A percentile compares a stretch with the other conserved stretches of the same genome.
phyloP scores from a whole-genome alignment of 2,888 invertebrate species.

The Melanargia galathea region DNA sequence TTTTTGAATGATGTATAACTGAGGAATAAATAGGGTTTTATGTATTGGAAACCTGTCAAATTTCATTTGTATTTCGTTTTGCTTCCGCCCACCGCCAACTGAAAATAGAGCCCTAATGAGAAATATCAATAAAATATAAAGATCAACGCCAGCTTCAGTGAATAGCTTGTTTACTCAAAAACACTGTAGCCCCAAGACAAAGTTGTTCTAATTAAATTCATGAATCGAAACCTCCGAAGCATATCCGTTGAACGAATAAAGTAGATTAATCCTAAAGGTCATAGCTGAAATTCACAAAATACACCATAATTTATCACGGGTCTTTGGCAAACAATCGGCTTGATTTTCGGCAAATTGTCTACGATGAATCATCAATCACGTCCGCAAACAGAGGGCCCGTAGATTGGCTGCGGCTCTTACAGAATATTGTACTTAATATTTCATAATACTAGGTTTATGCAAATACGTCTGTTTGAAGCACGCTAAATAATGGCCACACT shows the following conservation, averaged over 20 bases:
- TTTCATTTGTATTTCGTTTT: too few species aligned
- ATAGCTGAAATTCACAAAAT: conserved; percentile 20
- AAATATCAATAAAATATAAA: too few species aligned
- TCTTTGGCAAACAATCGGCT: conserved; percentile 31
- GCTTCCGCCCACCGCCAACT: too few species aligned
- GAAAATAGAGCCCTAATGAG: too few species aligned
- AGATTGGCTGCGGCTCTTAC: neutral
- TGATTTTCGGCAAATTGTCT: conserved; percentile 34
- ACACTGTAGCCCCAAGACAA: neutral
- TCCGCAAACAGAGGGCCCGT: conserved; percentile 17
- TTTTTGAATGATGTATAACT: too few species aligned
- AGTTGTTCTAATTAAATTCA: conserved; percentile 22
- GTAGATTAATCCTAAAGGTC: conserved; percentile 26
- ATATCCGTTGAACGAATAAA: conserved; percentile 10
- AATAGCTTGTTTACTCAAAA: neutral
- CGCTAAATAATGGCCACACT: too few species aligned
- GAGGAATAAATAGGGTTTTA: too few species aligned
- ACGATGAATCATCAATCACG: conserved; percentile 27
- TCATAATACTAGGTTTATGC: neutral
- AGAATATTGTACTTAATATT: conserved; percentile 1
- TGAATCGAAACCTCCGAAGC: conserved; percentile 9
- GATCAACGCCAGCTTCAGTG: too few species aligned
- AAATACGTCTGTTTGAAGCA: neutral
- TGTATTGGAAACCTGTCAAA: too few species aligned
- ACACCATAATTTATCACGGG: conserved; percentile 31